Percentiles rank a stretch among this genome's conserved stretches.
Evolutionary conservation across 1,140 invertebrate genomes (phyloP).

Genomic region (Drosophila teissieri): DNA sequence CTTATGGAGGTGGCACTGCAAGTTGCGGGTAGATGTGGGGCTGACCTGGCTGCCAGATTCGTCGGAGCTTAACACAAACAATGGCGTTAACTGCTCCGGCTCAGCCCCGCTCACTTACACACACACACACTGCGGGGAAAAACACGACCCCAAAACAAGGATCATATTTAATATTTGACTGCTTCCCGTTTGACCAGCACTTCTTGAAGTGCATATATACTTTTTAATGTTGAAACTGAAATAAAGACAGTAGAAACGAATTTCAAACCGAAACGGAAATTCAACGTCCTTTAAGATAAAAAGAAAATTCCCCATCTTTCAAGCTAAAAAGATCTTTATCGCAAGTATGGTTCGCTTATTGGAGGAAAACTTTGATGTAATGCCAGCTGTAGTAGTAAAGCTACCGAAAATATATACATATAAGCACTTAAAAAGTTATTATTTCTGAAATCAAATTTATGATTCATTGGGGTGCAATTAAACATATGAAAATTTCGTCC

Average conservation of each 20-base stretch:
- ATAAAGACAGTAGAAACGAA: neutral
- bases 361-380: too few species aligned
- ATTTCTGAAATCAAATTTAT: too few species aligned
- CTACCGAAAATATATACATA: too few species aligned
- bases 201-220: neutral
- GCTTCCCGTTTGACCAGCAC: neutral
- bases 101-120: constrained; percentile 25
- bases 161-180: neutral
- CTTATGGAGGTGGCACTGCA: neutral
- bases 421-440: too few species aligned
- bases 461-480: too few species aligned
- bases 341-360: too few species aligned
- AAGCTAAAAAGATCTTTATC: too few species aligned
- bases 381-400: too few species aligned
- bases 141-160: neutral
- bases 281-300: too few species aligned
- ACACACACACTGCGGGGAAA: constrained; percentile 6
- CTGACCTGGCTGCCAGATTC: constrained; percentile 59
- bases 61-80: constrained; percentile 64
- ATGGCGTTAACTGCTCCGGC: constrained; percentile 62
- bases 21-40: neutral
- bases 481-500: neutral
- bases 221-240: neutral
- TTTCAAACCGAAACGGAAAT: neutral
- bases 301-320: too few species aligned